Percentiles rank a stretch among this genome's conserved stretches.
These are phyloP conservation scores for Dryadula phaetusa DNA, from an alignment of 2,888 invertebrate genomes.

Conservation along the genomic window DNA sequence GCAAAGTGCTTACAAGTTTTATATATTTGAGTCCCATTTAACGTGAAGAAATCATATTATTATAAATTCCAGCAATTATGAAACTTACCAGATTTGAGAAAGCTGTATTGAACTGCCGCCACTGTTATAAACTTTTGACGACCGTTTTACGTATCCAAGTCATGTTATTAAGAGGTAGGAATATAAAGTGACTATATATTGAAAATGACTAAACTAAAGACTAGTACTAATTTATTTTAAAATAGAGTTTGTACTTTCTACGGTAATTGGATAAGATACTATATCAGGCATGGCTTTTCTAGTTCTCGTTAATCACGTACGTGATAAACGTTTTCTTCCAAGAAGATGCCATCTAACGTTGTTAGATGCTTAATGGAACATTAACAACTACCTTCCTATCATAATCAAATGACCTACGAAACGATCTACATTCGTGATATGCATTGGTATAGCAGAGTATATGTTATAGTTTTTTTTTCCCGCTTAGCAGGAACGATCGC, in stretches of 20 bases:
- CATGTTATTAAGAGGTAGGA: neutral
- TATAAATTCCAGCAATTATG: neutral
- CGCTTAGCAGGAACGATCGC: too few species aligned
- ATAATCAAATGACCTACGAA: neutral
- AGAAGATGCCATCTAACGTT: constrained; percentile 1
- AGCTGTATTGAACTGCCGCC: neutral
- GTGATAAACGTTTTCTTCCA: constrained; percentile 18
- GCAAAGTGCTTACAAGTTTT: neutral
- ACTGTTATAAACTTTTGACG: constrained; percentile 4
- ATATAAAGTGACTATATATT: neutral
- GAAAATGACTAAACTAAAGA: constrained; percentile 19
- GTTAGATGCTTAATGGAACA: neutral
- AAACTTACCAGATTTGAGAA: constrained; percentile 8
- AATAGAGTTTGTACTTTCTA: neutral
- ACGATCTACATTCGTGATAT: neutral
- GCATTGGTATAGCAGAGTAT: neutral
- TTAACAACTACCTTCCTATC: neutral
- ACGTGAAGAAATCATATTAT: neutral
- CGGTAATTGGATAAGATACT: constrained; percentile 23
- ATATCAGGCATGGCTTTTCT: constrained; percentile 29
- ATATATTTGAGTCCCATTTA: neutral
- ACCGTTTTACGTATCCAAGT: neutral
- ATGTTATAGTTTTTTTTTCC: too few species aligned
- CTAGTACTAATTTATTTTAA: constrained; percentile 23
- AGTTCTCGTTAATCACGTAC: constrained; percentile 27